phyloP scores from a whole-genome alignment of 1,140 invertebrate species.

The Luehdorfia chinensis region DNA sequence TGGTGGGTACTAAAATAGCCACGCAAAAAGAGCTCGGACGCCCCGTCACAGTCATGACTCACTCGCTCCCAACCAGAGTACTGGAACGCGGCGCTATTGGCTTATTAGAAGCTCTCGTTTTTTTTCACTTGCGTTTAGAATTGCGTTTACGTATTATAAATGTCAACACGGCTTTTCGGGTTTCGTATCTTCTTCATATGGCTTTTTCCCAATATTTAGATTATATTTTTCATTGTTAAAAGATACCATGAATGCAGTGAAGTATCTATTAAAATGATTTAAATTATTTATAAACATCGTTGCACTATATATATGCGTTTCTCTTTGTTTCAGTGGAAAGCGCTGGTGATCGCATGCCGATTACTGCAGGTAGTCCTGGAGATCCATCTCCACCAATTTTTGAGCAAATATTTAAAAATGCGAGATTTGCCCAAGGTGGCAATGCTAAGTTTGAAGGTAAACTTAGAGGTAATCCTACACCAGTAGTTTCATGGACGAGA shows the following conservation, averaged over 20 bases:
- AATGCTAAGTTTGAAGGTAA: constrained; percentile 95
- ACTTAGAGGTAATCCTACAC: constrained; percentile 94
- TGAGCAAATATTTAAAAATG: constrained; percentile 95
- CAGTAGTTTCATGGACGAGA: constrained; percentile 95
- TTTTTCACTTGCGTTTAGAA: constrained; percentile 1
- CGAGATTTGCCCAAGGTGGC: constrained; percentile 94
- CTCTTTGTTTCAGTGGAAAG: constrained; percentile 73
- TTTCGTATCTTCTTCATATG: too few relatives aligned
- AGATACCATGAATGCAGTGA: too few relatives aligned
- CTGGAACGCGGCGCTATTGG: constrained; percentile 9
- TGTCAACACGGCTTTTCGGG: too few relatives aligned
- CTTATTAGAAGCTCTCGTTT: constrained; percentile 9
- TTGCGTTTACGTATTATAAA: too few relatives aligned
- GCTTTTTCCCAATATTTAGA: too few relatives aligned
- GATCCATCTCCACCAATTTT: constrained; percentile 92
- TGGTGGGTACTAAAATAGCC: constrained; percentile 52
- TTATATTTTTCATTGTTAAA: too few relatives aligned
- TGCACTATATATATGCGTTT: constrained; percentile 9
- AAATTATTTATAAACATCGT: too few relatives aligned
- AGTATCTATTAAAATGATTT: too few relatives aligned
- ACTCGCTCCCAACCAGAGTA: constrained; percentile 32
- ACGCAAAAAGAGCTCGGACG: constrained; percentile 44
- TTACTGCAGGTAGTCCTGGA: constrained; percentile 77
- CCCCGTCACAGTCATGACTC: constrained; percentile 45
- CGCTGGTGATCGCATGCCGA: constrained; percentile 61